Conservation (phyloP, 2,888 invertebrate genomes). For the Eurytoma adleriae region DNA sequence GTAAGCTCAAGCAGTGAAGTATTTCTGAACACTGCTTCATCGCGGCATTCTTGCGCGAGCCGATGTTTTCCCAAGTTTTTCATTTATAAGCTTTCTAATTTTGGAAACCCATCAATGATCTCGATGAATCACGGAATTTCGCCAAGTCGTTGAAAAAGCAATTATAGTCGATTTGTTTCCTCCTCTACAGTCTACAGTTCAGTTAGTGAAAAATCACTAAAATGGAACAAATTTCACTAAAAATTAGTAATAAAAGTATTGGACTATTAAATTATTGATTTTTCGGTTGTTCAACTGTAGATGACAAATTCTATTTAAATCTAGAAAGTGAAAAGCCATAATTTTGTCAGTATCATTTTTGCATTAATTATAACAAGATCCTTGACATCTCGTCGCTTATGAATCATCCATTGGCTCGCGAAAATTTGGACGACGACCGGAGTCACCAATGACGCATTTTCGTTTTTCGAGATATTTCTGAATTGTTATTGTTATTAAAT, state of each 20-base stretch:
- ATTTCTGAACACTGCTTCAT: conserved; percentile 16
- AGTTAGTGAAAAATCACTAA: no score
- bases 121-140: conserved; percentile 54
- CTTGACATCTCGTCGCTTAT: conserved; percentile 47
- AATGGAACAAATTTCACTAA: no score
- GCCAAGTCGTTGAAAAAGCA: conserved; percentile 6
- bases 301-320: no score
- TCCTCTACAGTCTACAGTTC: no score
- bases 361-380: conserved; percentile 45
- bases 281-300: no score
- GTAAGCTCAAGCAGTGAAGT: not conserved
- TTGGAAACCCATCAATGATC: conserved; percentile 53
- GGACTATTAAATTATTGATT: no score
- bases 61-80: conserved; percentile 59
- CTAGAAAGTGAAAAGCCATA: no score
- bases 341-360: conserved; percentile 1
- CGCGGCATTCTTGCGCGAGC: conserved; percentile 9
- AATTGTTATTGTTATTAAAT: not conserved
- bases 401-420: conserved; percentile 48
- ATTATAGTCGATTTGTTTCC: not conserved
- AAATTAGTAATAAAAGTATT: no score
- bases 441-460: conserved; percentile 25
- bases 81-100: conserved; percentile 61
- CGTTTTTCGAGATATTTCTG: conserved; percentile 21
- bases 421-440: conserved; percentile 24